These are phyloP conservation scores for Manis pentadactyla DNA, from an alignment of 2,797 vertebrate genomes.

Conservation along the genomic window DNA sequence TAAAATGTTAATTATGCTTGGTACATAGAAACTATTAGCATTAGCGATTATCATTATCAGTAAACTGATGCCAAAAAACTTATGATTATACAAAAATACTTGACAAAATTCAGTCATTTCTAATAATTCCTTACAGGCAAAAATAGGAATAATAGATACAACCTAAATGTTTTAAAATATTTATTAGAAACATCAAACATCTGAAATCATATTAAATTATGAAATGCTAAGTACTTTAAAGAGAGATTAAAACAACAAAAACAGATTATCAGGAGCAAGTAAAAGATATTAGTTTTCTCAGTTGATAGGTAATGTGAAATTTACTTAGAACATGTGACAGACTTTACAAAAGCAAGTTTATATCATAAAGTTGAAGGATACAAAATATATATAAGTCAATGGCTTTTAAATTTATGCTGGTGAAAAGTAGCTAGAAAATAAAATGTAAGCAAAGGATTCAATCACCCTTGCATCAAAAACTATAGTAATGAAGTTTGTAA, in stretches of 20 bases:
- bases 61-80: neutral
- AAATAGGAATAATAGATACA: neutral
- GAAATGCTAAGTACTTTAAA: neutral
- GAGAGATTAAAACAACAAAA: neutral
- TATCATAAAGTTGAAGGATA: neutral
- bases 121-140: neutral
- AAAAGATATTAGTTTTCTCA: neutral
- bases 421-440: neutral
- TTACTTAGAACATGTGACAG: neutral
- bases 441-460: neutral
- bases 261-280: neutral
- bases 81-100: neutral
- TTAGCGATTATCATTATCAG: neutral
- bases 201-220: neutral
- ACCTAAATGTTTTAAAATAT: neutral
- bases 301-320: neutral
- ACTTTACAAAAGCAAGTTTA: neutral
- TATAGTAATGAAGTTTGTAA: neutral
- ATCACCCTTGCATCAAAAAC: neutral
- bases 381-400: neutral
- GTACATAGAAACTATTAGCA: neutral
- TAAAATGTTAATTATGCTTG: constrained; percentile 48
- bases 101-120: constrained; percentile 1
- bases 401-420: neutral
- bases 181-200: neutral